Conservation (phyloP, 2,797 vertebrate species). For the Leptoclinus maculatus region DNA sequence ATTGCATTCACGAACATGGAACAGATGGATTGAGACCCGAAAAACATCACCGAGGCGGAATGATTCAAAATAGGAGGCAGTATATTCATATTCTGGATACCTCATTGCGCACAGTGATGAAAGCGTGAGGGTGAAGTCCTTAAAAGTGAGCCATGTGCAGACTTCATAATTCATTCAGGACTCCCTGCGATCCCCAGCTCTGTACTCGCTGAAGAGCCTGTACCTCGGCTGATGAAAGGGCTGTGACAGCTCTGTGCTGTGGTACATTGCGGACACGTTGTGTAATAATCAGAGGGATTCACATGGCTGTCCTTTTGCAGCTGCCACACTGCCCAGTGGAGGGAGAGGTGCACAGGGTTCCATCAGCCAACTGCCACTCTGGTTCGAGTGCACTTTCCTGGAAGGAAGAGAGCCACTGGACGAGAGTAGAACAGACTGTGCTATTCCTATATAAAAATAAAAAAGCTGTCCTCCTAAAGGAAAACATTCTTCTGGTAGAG, state of each 20-base stretch:
- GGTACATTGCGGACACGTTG: slow-evolving; percentile 61
- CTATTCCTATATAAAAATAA: slow-evolving; percentile 2
- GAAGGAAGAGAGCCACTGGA: slow-evolving; percentile 46
- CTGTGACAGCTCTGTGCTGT: slow-evolving; percentile 54
- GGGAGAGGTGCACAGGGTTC: slow-evolving; percentile 54
- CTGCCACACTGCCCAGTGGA: slow-evolving; percentile 68
- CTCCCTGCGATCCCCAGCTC: slow-evolving; percentile 47
- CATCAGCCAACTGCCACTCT: slow-evolving; percentile 62
- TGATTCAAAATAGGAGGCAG: neutral
- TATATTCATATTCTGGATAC: slow-evolving; percentile 16
- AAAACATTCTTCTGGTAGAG: slow-evolving; percentile 33
- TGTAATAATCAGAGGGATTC: slow-evolving; percentile 77
- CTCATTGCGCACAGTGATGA: slow-evolving; percentile 31
- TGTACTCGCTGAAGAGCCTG: slow-evolving; percentile 52
- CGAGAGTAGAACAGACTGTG: slow-evolving; percentile 28
- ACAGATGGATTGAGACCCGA: neutral
- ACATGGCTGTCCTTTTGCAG: slow-evolving; percentile 70
- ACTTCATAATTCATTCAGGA: slow-evolving; percentile 77
- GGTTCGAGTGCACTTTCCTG: slow-evolving; percentile 54
- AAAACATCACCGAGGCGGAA: neutral
- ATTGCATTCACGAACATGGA: neutral
- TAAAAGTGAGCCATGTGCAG: slow-evolving; percentile 61
- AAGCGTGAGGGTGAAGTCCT: slow-evolving; percentile 38
- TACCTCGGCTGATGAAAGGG: slow-evolving; percentile 71
- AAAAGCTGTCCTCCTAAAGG: slow-evolving; percentile 33